Conservation (phyloP, 2,113 vertebrate genomes). For the Corvus hawaiiensis region DNA sequence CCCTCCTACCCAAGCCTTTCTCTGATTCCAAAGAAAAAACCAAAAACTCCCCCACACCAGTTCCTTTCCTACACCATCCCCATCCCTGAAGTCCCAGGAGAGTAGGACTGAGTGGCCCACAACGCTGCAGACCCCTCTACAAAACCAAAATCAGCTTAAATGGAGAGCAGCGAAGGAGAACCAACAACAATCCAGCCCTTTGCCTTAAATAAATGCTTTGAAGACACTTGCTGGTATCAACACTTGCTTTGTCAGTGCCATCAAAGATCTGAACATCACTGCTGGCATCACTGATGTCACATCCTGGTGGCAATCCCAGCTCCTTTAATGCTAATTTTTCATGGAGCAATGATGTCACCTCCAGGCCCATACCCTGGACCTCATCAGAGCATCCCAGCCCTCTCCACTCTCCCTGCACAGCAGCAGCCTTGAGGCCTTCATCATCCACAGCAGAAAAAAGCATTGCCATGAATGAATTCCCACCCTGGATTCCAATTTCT, state of each 20-base stretch:
- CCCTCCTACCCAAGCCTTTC: neutral
- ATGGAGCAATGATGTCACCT: neutral
- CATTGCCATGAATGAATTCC: neutral
- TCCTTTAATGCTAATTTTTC: neutral
- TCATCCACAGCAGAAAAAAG: rapidly evolving
- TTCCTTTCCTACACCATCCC: neutral
- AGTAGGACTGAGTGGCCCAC: neutral
- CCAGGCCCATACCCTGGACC: neutral
- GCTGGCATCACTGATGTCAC: neutral
- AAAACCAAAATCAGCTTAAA: neutral
- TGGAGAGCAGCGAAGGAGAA: neutral
- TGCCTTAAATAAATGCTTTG: neutral
- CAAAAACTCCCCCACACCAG: neutral
- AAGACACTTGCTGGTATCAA: neutral
- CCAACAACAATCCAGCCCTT: neutral
- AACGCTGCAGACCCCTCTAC: neutral
- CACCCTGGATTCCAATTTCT: neutral
- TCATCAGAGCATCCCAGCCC: neutral
- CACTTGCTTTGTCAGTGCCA: neutral
- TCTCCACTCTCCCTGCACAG: neutral
- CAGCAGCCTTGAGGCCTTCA: neutral
- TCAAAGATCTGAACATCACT: neutral
- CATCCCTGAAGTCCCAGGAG: neutral
- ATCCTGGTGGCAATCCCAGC: neutral
- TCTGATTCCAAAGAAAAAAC: rapidly evolving